phyloP scores from a whole-genome alignment of 1,140 invertebrate genomes.

The Acromyrmex charruanus region DNA sequence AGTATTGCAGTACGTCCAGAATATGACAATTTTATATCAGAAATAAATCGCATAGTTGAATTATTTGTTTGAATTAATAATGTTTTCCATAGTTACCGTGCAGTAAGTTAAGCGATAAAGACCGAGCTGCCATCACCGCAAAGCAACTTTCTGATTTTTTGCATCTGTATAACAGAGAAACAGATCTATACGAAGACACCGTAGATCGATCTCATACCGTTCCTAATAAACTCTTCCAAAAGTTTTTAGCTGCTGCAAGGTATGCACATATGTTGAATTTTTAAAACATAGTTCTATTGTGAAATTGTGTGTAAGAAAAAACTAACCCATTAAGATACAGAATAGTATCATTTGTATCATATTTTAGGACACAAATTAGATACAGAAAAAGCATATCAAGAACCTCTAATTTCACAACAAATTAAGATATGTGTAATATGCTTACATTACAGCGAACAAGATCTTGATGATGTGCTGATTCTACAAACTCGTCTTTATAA shows the following conservation, averaged over 20 bases:
- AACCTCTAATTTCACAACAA: neutral
- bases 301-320: neutral
- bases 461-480: constrained; percentile 89
- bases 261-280: constrained; percentile 59
- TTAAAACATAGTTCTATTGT: neutral
- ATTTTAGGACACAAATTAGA: neutral
- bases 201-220: constrained; percentile 89
- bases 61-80: constrained; percentile 44
- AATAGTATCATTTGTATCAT: neutral
- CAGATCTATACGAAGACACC: constrained; percentile 91
- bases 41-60: neutral
- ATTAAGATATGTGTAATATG: neutral
- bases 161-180: constrained; percentile 95
- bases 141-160: constrained; percentile 97
- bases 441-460: constrained; percentile 87
- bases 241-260: constrained; percentile 87
- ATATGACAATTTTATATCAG: neutral
- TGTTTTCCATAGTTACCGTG: constrained; percentile 89
- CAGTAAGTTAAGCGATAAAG: constrained; percentile 92
- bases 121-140: constrained; percentile 94
- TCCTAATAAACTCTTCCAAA: constrained; percentile 88
- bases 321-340: neutral
- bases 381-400: neutral
- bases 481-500: constrained; percentile 89
- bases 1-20: neutral